Evolutionary conservation across 2,113 vertebrate species (phyloP), one percentile per base, ranked within the genome.

Genomic region (Zeus faber): DNA sequence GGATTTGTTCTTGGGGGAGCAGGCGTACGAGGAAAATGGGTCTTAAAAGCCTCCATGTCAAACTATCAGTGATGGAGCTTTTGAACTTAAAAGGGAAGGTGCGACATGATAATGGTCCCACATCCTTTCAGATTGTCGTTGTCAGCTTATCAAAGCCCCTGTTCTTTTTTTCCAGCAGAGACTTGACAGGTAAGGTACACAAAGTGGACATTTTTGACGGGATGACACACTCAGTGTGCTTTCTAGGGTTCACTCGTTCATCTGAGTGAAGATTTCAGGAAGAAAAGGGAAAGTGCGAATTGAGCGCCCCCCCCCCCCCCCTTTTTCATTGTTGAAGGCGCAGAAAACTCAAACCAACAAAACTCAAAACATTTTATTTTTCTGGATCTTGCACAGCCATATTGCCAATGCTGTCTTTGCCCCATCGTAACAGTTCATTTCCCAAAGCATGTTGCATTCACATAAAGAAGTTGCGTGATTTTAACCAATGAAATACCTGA

Each of bases 131-230:
- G 74, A 83, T 67, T 17, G 29, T 72, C 57, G 76, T 77, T 77
- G 79, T 81, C 80, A 82, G 61, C 82, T 72, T 80, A 65, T 81
- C 76, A 80, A 75, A 78, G 61, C 69, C 41, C 20, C 65, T 53
- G 59, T 70, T 64, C 72, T 81, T 70, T 78, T 78, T 74, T 80
- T 26, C 47, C 25, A 20, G 17, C 51, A 63, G 55, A 72, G 24
- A 52, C 58, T 17, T 73, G 80, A 81, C 75, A 76, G 51, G 62
- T 68, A 69, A 77, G 73, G 64, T 77, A 61, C 52, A 68, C 22
- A 50, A 54, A 54, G 22, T 58, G 46, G 29, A 37, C 2, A 0
- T 37, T 26, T 47, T 50, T 72, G 39, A 64, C 39, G 6, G 37
- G 49, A 54, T 54, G 53, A 53, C 55, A 60, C 48, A 72, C 67